Evolutionary conservation across 2,797 vertebrate species (phyloP), one percentile per base, ranked within the genome.

Genomic region (Cercopithecus petaurista): DNA sequence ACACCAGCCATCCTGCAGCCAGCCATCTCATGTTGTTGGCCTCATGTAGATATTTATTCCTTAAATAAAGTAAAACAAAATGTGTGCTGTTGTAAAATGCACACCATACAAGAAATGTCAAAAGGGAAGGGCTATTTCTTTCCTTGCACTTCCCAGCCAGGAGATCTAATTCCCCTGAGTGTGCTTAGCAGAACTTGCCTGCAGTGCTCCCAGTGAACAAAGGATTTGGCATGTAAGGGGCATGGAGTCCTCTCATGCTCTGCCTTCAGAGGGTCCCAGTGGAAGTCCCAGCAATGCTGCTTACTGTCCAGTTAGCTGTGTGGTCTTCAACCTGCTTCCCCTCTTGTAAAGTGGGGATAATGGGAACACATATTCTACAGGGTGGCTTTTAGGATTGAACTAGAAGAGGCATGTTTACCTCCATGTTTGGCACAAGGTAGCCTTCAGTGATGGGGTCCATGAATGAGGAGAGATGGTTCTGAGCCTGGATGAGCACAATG

Each of bases 21-120:
- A 77, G 36, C 43, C 70, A 92, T 79, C 39, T 80, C 43, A 19
- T 43, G 43, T 41, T 82, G 67, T 79, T 61, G 82, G 36, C 88
- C 28, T 77, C 48, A 2, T 33, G 36, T 28, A n/a, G 17, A 21
- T 9, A 83, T 72, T 93, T 90, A 55, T 88, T 96, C 72, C 72
- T 90, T 88, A 59, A 75, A 79, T 19, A 43, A 67, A 93, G 64
- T 75, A 52, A 86, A 95, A 79, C 57, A 87, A 87, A 96, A 67
- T 33, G 48, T 30, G 19, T 36, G 67, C 15, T 39, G 73, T 59
- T 59, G 15, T 59, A 57, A 84, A 79, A 75, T 46, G 22, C 73
- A 77, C 83, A 87, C 77, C 55, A 57, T 55, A 88, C 33, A 83
- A 88, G 39, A 88, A 83, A 75, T 81, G 24, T 48, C 61, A 15